Evolutionary conservation across 2,113 vertebrate species (phyloP), one percentile per base, ranked within the genome.

Genomic region (Mystacornis crossleyi): DNA sequence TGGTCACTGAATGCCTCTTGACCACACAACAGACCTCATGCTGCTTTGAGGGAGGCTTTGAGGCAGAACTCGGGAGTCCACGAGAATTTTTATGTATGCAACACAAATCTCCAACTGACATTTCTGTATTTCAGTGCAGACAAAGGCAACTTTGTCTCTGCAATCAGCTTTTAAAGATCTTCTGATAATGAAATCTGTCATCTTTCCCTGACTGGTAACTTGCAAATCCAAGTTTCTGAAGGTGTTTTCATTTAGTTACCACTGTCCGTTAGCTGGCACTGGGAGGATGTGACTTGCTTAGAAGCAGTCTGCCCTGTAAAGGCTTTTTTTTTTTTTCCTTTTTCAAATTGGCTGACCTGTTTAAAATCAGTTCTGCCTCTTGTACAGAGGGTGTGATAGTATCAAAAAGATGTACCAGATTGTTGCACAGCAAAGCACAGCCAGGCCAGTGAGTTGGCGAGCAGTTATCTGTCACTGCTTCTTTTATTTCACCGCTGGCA

Each of bases 381-480:
- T 3, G 2, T 87, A 51, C 45, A 67, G 74, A 93, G 75, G 23
- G 72, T 78, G 75, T 55, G 96, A 95, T 95, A 75, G 43, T 45
- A 97, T 93, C 45, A 3, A 78, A 78, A 60, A 94, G 90, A 95
- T 90, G 60, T 48, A 94, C 50, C 33, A 89, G 90, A 93, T 82
- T 66, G 61, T 80, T 1, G 10, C 58, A 29, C 55, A 84, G 80
- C 80, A 95, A 85, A 89, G 90, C 45, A 84, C 20, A 92, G 65
- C 47, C 21, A 18, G 57, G n/a, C 45, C 10, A 47, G 70, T 87
- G 79, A 61, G 28, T 12, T 90, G 70, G 57, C 36, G 6, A 42
- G 88, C 28, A 57, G 92, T 93, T 95, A 81, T 70, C 43, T 65
- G 73, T 66, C 67, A 51, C 12, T 47, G 62, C 45, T 69, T 77